Evolutionary conservation across 2,797 vertebrate species (phyloP).

Genomic region (Silurus aristotelis): DNA sequence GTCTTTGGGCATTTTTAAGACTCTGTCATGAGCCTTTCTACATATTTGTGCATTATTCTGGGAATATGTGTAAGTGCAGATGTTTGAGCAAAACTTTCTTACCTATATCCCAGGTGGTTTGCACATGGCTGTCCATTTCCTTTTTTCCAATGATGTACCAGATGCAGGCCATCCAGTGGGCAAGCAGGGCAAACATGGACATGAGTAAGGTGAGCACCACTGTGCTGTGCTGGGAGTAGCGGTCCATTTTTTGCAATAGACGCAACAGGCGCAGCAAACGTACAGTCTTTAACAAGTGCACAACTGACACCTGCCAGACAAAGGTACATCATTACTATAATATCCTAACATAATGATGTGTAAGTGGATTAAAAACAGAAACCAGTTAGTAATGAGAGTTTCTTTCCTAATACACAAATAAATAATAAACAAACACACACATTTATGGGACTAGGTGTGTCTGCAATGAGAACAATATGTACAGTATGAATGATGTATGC

Average conservation of each 20-base stretch:
- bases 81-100: constrained; percentile 60
- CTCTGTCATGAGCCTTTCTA: neutral
- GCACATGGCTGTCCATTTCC: constrained; percentile 92
- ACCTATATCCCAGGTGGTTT: constrained; percentile 94
- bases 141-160: constrained; percentile 98
- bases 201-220: constrained; percentile 95
- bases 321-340: neutral
- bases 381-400: neutral
- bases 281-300: constrained; percentile 94
- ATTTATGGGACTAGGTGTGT: neutral
- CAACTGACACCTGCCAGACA: constrained; percentile 85
- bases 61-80: neutral
- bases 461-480: neutral
- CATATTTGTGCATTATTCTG: neutral
- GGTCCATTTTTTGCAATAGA: constrained; percentile 95
- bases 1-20: neutral
- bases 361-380: neutral
- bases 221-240: constrained; percentile 96
- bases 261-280: constrained; percentile 90
- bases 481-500: neutral
- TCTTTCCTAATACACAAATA: neutral
- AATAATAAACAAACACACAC: neutral
- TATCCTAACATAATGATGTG: neutral
- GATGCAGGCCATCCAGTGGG: constrained; percentile 99
- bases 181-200: constrained; percentile 97